Evolutionary conservation across 2,113 vertebrate genomes (phyloP).

Genomic region (Rallus limicola): DNA sequence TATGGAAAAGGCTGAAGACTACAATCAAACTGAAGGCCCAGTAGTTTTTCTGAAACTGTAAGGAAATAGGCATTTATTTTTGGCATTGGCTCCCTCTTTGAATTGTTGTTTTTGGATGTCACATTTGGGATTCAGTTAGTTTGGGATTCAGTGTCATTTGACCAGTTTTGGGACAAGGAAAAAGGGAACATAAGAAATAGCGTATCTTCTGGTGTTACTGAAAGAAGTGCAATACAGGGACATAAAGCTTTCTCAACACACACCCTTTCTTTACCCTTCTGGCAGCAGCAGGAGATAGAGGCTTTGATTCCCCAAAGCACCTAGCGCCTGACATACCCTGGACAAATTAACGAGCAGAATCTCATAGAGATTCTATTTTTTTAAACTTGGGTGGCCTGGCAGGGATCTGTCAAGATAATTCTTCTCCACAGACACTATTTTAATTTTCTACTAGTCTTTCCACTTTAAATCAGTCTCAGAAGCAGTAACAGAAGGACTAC

Average conservation of each 20-base stretch:
- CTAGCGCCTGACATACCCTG: neutral
- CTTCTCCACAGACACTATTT: neutral
- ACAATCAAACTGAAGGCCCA: neutral
- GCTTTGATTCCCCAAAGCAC: neutral
- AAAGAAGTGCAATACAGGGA: neutral
- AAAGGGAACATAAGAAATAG: neutral
- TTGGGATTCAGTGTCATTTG: neutral
- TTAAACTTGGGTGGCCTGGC: neutral
- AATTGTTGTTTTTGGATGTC: neutral
- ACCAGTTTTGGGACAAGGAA: neutral
- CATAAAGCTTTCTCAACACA: neutral
- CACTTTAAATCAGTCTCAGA: neutral
- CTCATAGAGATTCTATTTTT: neutral
- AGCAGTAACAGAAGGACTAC: neutral
- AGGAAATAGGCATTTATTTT: neutral
- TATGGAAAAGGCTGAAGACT: neutral
- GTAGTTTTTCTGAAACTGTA: neutral
- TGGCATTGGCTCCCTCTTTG: neutral
- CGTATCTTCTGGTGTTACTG: rapidly evolving
- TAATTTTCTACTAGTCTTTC: neutral
- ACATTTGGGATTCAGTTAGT: neutral
- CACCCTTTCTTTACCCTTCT: neutral
- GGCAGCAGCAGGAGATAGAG: neutral
- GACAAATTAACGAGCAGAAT: neutral
- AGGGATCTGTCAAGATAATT: neutral